phyloP scores from a whole-genome alignment of 2,113 vertebrate genomes.

The Mionectes macconnelli region DNA sequence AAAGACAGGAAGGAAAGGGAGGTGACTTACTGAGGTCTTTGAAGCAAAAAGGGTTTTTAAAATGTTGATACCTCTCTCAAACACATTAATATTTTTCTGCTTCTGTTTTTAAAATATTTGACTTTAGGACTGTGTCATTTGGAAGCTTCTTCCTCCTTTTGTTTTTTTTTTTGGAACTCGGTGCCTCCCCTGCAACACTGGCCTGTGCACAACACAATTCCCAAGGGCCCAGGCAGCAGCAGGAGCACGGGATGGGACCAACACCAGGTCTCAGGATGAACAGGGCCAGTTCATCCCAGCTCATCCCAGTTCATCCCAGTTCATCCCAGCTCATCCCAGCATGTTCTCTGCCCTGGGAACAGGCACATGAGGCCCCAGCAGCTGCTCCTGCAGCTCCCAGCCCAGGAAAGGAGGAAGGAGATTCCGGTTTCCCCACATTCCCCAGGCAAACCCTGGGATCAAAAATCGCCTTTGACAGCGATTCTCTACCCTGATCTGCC shows the following conservation, averaged over 20 bases:
- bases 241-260: rapidly evolving
- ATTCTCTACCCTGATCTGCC: neutral
- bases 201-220: neutral
- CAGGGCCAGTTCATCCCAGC: neutral
- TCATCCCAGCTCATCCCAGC: neutral
- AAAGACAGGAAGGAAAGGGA: constrained; percentile 21
- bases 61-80: too few species aligned
- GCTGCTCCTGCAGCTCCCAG: neutral
- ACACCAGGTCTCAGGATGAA: neutral
- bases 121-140: neutral
- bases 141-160: neutral
- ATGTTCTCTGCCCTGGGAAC: neutral
- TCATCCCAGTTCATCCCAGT: too few species aligned
- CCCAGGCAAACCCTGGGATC: neutral
- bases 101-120: neutral
- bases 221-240: neutral
- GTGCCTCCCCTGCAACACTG: neutral
- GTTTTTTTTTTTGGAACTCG: neutral
- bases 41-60: rapidly evolving
- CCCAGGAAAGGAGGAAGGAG: neutral
- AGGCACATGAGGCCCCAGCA: neutral
- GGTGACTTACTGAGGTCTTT: neutral
- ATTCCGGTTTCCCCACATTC: neutral
- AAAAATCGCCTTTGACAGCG: neutral
- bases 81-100: rapidly evolving